Percentiles rank a stretch among this genome's conserved stretches.
Conservation (phyloP, 2,113 vertebrate species). For the Henicopernis longicauda region DNA sequence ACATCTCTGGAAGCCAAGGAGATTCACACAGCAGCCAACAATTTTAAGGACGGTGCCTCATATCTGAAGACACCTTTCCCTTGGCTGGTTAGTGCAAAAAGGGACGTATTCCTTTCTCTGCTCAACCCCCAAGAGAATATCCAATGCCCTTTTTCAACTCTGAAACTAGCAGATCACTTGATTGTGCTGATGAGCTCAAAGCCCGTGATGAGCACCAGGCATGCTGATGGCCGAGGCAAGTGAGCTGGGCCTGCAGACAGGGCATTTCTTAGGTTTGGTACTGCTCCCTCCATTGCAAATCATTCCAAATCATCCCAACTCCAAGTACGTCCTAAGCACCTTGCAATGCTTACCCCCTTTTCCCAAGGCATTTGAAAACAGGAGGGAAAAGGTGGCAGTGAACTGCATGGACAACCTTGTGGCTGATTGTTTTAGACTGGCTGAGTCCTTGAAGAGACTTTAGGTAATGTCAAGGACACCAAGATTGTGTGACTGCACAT, state of each 20-base stretch:
- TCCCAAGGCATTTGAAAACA: neutral
- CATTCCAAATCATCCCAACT: neutral
- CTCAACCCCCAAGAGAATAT: neutral
- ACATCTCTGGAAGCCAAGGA: neutral
- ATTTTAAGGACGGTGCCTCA: neutral
- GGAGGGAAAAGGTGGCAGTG: neutral
- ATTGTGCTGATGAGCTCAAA: neutral
- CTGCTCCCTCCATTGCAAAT: neutral
- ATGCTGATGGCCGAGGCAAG: neutral
- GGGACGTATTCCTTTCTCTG: neutral
- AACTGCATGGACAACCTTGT: neutral
- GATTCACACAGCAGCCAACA: neutral
- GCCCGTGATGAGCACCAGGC: neutral
- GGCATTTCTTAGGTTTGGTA: neutral
- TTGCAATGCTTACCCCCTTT: neutral
- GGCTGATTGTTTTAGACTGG: neutral
- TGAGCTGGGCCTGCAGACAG: neutral
- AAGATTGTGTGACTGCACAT: neutral
- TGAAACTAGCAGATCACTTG: neutral
- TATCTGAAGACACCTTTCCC: neutral
- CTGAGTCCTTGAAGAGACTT: neutral
- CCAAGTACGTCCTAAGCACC: neutral
- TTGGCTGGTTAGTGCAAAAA: neutral
- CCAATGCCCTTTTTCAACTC: neutral
- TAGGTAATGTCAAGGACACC: neutral